Conservation (phyloP, 2,888 invertebrate species). For the Tolmerus cingulatus region DNA sequence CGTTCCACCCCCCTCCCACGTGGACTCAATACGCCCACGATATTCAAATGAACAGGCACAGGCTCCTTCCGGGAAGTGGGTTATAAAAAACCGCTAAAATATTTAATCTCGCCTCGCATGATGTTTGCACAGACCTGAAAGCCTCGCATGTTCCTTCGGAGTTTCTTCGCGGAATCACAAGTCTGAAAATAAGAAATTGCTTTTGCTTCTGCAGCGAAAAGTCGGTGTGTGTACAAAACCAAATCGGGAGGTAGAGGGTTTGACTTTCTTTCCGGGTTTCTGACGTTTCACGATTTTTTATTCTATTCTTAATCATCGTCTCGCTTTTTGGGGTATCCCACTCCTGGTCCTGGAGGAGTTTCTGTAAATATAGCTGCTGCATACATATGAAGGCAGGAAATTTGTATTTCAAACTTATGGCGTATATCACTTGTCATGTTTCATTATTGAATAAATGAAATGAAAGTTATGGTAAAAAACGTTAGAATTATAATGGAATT, state of each 20-base stretch:
- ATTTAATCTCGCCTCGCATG: constrained; percentile 2
- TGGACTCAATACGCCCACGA: background rate
- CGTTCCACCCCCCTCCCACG: background rate
- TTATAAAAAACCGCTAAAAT: constrained; percentile 26
- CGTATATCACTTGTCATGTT: background rate
- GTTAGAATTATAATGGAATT: background rate
- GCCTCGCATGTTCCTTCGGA: background rate
- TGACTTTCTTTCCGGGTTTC: background rate
- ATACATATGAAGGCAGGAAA: background rate
- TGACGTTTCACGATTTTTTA: background rate
- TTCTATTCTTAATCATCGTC: background rate
- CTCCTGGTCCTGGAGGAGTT: background rate
- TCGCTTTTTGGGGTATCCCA: background rate
- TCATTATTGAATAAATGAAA: background rate
- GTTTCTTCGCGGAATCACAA: background rate
- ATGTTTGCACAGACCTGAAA: background rate
- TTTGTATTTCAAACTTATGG: background rate
- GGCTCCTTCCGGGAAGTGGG: background rate
- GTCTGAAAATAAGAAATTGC: background rate
- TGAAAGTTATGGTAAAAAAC: background rate
- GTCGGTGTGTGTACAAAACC: background rate
- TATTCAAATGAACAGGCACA: background rate
- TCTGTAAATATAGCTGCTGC: background rate
- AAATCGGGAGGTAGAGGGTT: background rate
- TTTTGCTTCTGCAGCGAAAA: background rate